A percentile compares a stretch with the other conserved stretches of the same genome.
Conservation (phyloP, 1,140 invertebrate species). For the Drosophila truncata region DNA sequence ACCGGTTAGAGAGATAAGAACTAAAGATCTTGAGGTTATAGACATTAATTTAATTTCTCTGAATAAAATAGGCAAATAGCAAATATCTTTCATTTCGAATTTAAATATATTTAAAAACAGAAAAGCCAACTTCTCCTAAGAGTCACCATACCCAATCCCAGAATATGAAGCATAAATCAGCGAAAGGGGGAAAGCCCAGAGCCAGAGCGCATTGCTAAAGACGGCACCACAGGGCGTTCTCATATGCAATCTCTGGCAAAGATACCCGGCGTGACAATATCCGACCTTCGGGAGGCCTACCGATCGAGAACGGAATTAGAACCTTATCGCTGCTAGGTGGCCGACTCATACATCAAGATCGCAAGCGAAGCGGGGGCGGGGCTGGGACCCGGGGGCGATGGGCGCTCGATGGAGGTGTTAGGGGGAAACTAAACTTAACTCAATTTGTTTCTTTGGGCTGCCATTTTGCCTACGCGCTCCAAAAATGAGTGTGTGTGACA, state of each 20-base stretch:
- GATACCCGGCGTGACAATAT: constrained; percentile 15
- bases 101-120: background rate
- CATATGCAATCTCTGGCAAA: constrained; percentile 38
- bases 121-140: background rate
- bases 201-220: constrained; percentile 1
- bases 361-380: constrained; percentile 1
- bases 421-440: constrained; percentile 52
- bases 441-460: constrained; percentile 55
- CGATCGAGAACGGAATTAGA: constrained; percentile 27
- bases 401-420: constrained; percentile 12
- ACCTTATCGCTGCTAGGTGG: constrained; percentile 43
- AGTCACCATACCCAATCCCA: constrained; percentile 1
- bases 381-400: background rate
- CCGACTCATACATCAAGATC: constrained; percentile 30
- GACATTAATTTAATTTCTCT: too few species aligned
- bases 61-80: too few species aligned
- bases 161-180: constrained; percentile 1
- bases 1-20: background rate
- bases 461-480: constrained; percentile 72
- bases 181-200: constrained; percentile 29
- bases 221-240: constrained; percentile 11
- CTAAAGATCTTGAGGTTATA: too few species aligned
- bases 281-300: constrained; percentile 39
- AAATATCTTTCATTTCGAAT: too few species aligned
- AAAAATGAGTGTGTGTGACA: constrained; percentile 60